Evolutionary conservation across 2,888 invertebrate genomes (phyloP).

Genomic region (Standfussiana lucernea): DNA sequence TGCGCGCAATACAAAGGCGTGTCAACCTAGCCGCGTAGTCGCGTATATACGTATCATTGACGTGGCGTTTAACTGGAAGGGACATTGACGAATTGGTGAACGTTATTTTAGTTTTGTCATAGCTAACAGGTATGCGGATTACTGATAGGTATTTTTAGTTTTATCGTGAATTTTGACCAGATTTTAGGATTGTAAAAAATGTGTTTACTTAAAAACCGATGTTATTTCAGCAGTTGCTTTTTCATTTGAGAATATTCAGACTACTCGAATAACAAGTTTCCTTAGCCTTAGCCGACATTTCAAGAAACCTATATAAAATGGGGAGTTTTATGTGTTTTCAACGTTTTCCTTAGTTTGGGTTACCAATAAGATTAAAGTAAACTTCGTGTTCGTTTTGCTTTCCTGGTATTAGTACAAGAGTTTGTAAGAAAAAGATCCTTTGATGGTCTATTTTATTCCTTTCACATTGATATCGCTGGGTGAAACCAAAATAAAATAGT

Average conservation of each 20-base stretch:
- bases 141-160: not conserved
- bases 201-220: not conserved
- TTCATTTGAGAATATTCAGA: not conserved
- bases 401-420: not conserved
- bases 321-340: not conserved
- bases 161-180: not conserved
- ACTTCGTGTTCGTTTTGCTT: not conserved
- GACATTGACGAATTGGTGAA: conserved; percentile 43
- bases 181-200: not conserved
- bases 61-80: conserved; percentile 62
- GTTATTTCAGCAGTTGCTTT: not conserved
- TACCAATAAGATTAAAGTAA: conserved; percentile 15
- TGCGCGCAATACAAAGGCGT: conserved; percentile 83
- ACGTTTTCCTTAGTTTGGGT: conserved; percentile 4
- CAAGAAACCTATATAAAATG: not conserved
- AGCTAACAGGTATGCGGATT: not conserved
- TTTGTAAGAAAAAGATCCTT: not conserved
- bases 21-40: conserved; percentile 75
- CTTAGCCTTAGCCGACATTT: conserved; percentile 2
- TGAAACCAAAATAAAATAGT: not conserved
- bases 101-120: conserved; percentile 37
- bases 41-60: conserved; percentile 63
- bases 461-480: not conserved
- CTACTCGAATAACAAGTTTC: not conserved
- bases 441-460: not conserved